These are phyloP conservation scores for Campoletis sonorensis DNA, from an alignment of 1,140 invertebrate genomes.

Conservation along the genomic window DNA sequence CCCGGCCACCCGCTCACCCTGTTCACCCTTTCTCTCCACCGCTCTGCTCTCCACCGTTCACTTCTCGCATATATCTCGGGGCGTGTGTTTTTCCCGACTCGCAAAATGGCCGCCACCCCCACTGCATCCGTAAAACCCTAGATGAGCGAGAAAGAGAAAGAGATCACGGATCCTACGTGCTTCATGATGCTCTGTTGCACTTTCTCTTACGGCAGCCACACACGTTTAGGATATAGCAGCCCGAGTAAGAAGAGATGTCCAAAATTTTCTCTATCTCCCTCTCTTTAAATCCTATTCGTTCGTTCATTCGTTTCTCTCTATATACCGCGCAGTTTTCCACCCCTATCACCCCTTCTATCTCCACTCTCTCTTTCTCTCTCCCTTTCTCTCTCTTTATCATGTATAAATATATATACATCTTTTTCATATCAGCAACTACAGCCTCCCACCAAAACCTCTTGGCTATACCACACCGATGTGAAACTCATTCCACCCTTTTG, in stretches of 20 bases:
- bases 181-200: slow-evolving; percentile 57
- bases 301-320: slow-evolving; percentile 63
- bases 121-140: slow-evolving; percentile 55
- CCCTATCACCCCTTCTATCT: slow-evolving; percentile 48
- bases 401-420: background rate
- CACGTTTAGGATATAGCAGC: slow-evolving; percentile 38
- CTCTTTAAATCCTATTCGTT: slow-evolving; percentile 75
- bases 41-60: background rate
- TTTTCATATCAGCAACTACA: slow-evolving; percentile 26
- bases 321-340: slow-evolving; percentile 49
- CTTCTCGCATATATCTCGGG: slow-evolving; percentile 69
- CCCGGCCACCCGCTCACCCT: slow-evolving; percentile 3
- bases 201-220: slow-evolving; percentile 38
- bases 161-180: slow-evolving; percentile 29
- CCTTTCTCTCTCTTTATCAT: slow-evolving; percentile 21
- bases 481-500: slow-evolving; percentile 47
- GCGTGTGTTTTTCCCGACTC: slow-evolving; percentile 76
- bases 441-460: slow-evolving; percentile 28
- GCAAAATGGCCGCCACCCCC: slow-evolving; percentile 76
- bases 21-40: slow-evolving; percentile 35
- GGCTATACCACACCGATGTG: background rate
- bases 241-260: slow-evolving; percentile 58
- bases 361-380: slow-evolving; percentile 39
- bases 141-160: slow-evolving; percentile 42
- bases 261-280: slow-evolving; percentile 74